Conservation (phyloP, 2,888 invertebrate species). For the Patella ulyssiponensis region DNA sequence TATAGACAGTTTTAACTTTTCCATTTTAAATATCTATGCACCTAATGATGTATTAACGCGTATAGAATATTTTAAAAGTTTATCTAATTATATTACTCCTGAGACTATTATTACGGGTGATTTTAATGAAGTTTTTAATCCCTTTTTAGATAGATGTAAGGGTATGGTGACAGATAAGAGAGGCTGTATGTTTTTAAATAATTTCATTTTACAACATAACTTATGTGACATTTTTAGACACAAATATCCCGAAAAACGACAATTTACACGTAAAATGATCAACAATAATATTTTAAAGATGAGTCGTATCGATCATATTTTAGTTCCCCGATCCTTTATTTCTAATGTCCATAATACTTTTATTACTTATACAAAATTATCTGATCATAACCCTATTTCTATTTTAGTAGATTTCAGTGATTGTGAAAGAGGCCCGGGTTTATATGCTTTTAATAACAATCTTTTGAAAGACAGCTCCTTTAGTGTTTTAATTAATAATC, state of each 20-base stretch:
- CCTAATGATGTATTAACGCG: too few species aligned
- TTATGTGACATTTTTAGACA: background rate
- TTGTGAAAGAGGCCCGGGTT: conserved; percentile 27
- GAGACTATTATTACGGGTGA: background rate
- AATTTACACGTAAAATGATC: background rate
- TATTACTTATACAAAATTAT: background rate
- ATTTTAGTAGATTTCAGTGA: conserved; percentile 4
- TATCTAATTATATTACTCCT: too few species aligned
- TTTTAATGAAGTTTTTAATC: conserved; percentile 11
- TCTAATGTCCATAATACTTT: background rate
- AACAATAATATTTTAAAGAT: background rate
- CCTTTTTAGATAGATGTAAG: background rate
- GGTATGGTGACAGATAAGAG: background rate
- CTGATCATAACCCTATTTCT: background rate
- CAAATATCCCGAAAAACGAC: background rate
- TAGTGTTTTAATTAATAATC: conserved; percentile 27
- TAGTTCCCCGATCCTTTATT: background rate
- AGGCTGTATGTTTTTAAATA: background rate
- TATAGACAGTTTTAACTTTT: background rate
- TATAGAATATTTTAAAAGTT: too few species aligned
- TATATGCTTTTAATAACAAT: conserved; percentile 22
- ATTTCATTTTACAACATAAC: background rate
- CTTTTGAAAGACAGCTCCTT: conserved; percentile 15
- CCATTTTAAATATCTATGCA: too few species aligned
- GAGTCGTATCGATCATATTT: background rate